Conservation (phyloP, 2,888 invertebrate species). For the Prenolepis imparis region DNA sequence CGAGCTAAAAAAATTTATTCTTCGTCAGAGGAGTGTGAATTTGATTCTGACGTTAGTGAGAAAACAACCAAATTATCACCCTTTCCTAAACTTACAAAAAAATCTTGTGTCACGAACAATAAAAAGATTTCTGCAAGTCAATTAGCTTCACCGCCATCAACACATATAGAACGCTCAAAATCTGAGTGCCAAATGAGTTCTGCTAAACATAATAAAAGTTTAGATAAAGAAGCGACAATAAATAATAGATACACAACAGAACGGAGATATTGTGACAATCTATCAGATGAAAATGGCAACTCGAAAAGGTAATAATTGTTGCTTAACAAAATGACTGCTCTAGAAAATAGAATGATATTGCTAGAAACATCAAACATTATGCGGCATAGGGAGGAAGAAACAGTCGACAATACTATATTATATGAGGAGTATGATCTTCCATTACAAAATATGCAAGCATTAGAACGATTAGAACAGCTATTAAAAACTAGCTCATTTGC, state of each 20-base stretch:
- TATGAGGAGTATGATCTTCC: slow-evolving; percentile 6
- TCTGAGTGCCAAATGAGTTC: too few species aligned
- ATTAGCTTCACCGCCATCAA: too few species aligned
- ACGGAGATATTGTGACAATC: background rate
- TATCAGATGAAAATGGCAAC: background rate
- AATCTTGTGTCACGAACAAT: too few species aligned
- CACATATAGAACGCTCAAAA: too few species aligned
- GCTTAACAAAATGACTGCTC: background rate
- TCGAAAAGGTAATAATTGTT: background rate
- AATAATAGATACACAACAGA: background rate
- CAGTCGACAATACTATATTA: background rate
- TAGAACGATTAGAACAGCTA: background rate
- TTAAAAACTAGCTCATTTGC: slow-evolving; percentile 11
- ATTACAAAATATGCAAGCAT: background rate
- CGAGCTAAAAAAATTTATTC: too few species aligned
- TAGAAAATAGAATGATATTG: slow-evolving; percentile 13
- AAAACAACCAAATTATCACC: too few species aligned
- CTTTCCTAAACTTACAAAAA: too few species aligned
- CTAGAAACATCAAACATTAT: background rate
- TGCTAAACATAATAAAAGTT: background rate
- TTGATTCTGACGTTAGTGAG: too few species aligned
- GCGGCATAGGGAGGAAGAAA: background rate
- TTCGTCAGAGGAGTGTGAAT: too few species aligned
- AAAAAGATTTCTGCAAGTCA: too few species aligned
- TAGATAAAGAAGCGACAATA: background rate